phyloP scores from a whole-genome alignment of 2,888 invertebrate genomes.

The Cataglyphis altisquamis region DNA sequence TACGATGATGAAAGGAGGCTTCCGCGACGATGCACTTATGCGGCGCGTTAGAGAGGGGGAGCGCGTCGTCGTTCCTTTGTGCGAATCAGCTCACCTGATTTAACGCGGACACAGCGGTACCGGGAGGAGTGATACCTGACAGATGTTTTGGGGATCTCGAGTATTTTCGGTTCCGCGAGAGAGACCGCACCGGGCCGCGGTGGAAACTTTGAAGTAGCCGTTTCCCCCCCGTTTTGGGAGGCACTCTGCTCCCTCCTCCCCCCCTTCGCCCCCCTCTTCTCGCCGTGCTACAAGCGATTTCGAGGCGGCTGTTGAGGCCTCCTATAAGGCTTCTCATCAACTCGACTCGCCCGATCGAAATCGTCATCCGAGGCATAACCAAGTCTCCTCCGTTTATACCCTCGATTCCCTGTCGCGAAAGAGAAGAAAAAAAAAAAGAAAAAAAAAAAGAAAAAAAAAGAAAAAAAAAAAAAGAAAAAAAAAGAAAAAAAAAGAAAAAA shows the following conservation, averaged over 20 bases:
- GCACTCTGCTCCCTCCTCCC: too few species aligned
- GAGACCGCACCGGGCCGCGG: constrained; percentile 74
- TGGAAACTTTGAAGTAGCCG: constrained; percentile 82
- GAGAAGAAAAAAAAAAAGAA: constrained; percentile 12
- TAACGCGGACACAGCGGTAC: constrained; percentile 80
- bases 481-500: constrained; percentile 15
- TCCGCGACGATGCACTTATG: constrained; percentile 62
- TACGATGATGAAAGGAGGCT: constrained; percentile 47
- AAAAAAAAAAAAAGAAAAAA: too few species aligned
- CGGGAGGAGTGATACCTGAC: constrained; percentile 84
- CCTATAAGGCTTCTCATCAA: constrained; percentile 13
- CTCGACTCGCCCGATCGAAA: constrained; percentile 11
- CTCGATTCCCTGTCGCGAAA: background rate
- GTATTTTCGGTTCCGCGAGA: constrained; percentile 79
- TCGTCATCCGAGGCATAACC: constrained; percentile 36
- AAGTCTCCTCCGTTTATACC: background rate
- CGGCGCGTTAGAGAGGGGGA: constrained; percentile 35
- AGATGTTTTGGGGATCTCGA: constrained; percentile 82
- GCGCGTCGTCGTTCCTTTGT: constrained; percentile 72
- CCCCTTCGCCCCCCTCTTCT: background rate
- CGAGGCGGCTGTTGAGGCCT: constrained; percentile 14
- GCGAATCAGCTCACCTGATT: constrained; percentile 83
- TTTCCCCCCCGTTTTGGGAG: constrained; percentile 15
- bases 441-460: too few species aligned
- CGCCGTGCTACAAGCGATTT: constrained; percentile 5